Base-by-base conservation (phyloP, 2,113 vertebrate species). In the Ginglymostoma cirratum region DNA sequence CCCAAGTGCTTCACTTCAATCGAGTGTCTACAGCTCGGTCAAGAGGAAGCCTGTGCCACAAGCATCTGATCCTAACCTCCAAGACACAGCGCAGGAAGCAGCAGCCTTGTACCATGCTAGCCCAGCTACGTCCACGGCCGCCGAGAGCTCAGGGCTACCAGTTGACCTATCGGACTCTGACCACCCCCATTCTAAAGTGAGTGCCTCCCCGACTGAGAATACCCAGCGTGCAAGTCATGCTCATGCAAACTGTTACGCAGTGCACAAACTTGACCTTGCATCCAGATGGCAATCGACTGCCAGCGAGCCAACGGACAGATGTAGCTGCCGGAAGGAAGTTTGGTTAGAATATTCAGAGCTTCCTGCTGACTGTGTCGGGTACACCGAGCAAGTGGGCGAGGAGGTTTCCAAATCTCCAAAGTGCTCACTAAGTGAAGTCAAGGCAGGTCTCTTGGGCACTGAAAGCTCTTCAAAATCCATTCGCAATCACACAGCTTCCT, bases 381-480 rank as follows among this genome's bases (percentile, higher is more conserved):
- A 96, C 0, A 67, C 89, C 21, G 96, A 96, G 86, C 96, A 72
- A 96, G 95, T 95, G 96, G 96, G 96, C 95, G 96, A 55, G 2
- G 96, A 96, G 0, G 1, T 42, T 0, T 96, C 97, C 24, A 96
- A 96, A 92, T 90, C 27, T 17, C 42, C 42, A 1, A 96, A 67
- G 0, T 93, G 42, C 96, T 96, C 80, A 0, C 76, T 1, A 96
- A 96, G 96, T 95, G 96, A 96, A 61, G 96, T 83, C 34, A 96
- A 85, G 95, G 10, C 97, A 52, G 97, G 97, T 52, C 95, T 21
- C 69, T 96, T 95, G 42, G 97, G 96, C 69, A 96, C 96, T 67
- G 97, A 96, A 96, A 97, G 96, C n/a, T 97, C 97, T 95, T 96
- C 89, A 94, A 97, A 97, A 96, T 97, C 96, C 27, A 96, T 96